phyloP scores from a whole-genome alignment of 2,113 vertebrate species.

The Etia nguti region DNA sequence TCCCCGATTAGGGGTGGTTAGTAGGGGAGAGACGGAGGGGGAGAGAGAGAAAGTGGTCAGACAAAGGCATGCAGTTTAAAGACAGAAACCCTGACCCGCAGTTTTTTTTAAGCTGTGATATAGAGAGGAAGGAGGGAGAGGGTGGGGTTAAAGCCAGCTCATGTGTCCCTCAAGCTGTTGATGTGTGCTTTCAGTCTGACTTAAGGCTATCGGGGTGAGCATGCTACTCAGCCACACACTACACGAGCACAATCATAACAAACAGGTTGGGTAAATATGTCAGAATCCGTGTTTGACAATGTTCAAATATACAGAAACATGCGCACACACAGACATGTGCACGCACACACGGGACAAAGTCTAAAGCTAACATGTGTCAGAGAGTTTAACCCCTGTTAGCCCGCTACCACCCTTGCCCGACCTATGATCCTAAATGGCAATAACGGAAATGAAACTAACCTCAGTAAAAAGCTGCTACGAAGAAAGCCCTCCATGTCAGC shows the following conservation, averaged over 20 bases:
- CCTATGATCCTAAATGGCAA: conserved; percentile 58
- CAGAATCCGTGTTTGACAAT: conserved; percentile 39
- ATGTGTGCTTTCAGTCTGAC: conserved; percentile 55
- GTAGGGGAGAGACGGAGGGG: not conserved
- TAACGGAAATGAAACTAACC: conserved; percentile 77
- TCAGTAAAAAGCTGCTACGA: conserved; percentile 83
- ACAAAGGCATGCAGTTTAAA: conserved; percentile 63
- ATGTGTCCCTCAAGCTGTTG: conserved; percentile 21
- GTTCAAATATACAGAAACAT: conserved; percentile 50
- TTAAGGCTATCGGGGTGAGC: conserved; percentile 36
- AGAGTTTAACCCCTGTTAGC: conserved; percentile 42
- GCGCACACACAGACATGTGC: conserved; percentile 25
- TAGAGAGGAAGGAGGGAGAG: not conserved
- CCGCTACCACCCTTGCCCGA: conserved; percentile 37
- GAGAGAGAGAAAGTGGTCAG: conserved; percentile 21
- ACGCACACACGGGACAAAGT: conserved; percentile 41
- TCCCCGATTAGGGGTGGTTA: conserved; percentile 35
- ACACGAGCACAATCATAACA: conserved; percentile 41
- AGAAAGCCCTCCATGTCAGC: conserved; percentile 82
- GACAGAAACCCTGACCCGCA: conserved; percentile 37
- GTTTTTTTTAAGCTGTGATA: conserved; percentile 30
- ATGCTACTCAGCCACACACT: conserved; percentile 33
- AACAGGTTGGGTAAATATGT: conserved; percentile 42
- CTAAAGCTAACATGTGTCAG: conserved; percentile 62
- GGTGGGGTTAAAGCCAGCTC: not conserved